Percentiles rank a stretch among this genome's conserved stretches.
These are phyloP conservation scores for Macrophya annulata DNA, from an alignment of 2,888 invertebrate genomes.

Conservation along the genomic window DNA sequence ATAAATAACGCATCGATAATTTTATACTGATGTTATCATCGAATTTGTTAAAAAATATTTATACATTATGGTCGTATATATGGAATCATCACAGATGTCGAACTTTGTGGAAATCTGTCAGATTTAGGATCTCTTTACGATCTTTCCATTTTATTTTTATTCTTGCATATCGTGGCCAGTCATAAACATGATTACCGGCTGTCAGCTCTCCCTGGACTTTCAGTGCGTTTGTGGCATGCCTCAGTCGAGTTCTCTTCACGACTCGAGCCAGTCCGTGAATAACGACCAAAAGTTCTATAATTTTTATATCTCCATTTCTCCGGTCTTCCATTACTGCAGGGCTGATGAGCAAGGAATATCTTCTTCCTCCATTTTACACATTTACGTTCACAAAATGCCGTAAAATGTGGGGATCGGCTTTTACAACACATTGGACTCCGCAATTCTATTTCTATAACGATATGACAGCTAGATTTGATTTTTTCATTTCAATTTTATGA, in stretches of 20 bases:
- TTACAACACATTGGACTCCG: not conserved
- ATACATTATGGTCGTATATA: not conserved
- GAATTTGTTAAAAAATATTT: not conserved
- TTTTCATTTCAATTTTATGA: not conserved
- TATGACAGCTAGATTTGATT: not conserved
- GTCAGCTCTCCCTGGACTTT: conserved; percentile 8
- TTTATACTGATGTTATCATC: not conserved
- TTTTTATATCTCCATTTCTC: conserved; percentile 42
- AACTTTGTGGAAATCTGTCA: conserved; percentile 14
- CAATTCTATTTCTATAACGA: not conserved
- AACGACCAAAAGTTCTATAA: conserved; percentile 36
- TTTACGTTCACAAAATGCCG: conserved; percentile 10
- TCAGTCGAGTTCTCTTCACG: conserved; percentile 10
- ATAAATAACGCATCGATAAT: conserved; percentile 6
- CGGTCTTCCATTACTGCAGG: conserved; percentile 21
- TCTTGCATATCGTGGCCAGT: conserved; percentile 30
- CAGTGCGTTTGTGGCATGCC: not conserved
- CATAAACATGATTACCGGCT: conserved; percentile 38
- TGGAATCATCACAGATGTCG: not conserved
- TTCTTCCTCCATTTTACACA: conserved; percentile 18
- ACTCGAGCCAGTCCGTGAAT: conserved; percentile 20
- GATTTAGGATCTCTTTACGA: not conserved
- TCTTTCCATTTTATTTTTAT: not conserved
- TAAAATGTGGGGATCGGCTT: conserved; percentile 15
- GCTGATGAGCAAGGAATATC: conserved; percentile 3